A percentile compares a stretch with the other conserved stretches of the same genome.
Evolutionary conservation across 2,797 vertebrate species (phyloP).

Genomic region (Acanthurus lineatus): DNA sequence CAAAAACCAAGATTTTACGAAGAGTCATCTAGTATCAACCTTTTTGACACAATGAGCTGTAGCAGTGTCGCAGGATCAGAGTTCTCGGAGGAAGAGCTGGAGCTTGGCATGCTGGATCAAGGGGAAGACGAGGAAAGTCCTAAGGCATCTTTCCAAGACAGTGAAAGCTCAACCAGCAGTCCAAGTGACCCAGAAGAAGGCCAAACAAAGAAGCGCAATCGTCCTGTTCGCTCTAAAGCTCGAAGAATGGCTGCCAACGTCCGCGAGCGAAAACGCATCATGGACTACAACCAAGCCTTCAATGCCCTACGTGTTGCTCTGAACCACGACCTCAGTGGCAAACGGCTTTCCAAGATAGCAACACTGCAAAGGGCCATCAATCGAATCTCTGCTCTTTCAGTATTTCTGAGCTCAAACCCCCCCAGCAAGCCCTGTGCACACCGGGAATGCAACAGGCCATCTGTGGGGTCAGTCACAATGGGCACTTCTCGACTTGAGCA

Average conservation of each 20-base stretch:
- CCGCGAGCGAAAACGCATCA: conserved; percentile 94
- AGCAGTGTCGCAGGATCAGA: conserved; percentile 82
- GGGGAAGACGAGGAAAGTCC: conserved; percentile 68
- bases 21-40: neutral
- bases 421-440: conserved; percentile 77
- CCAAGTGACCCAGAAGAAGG: conserved; percentile 79
- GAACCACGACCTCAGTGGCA: conserved; percentile 92
- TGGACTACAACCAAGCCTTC: conserved; percentile 98
- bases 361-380: conserved; percentile 93
- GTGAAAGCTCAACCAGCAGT: conserved; percentile 67
- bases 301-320: conserved; percentile 92
- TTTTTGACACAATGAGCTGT: conserved; percentile 69
- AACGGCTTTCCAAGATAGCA: conserved; percentile 96
- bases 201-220: conserved; percentile 84
- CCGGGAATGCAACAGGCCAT: conserved; percentile 75
- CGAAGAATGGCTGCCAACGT: conserved; percentile 94
- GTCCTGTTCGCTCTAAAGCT: conserved; percentile 91
- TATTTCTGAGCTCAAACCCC: conserved; percentile 87
- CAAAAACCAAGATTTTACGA: neutral
- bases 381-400: conserved; percentile 90
- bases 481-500: conserved; percentile 62
- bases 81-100: conserved; percentile 86
- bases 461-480: conserved; percentile 16
- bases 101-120: conserved; percentile 66
- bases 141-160: conserved; percentile 73